Base-by-base conservation (phyloP, 2,888 invertebrate genomes). In the Aleiodes leptofemur region DNA sequence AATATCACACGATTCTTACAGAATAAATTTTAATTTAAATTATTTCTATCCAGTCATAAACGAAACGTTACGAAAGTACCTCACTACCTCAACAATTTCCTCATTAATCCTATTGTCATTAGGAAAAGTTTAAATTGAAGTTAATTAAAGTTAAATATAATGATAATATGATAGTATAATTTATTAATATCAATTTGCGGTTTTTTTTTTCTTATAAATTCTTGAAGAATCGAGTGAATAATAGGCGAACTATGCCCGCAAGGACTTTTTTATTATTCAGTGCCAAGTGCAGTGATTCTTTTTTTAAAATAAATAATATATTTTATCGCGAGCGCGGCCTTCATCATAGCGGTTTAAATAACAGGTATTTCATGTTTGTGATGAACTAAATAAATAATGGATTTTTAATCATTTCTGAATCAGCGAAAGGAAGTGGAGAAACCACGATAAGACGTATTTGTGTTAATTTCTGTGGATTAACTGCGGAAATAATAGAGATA, bases 251-350 rank as follows among this genome's bases (percentile, higher is more conserved):
- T 43, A 64, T 64, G 64, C 34, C 3, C 14, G 43, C 64, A 8
- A 43, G 64, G 43, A 48, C 16, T 23, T 64, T 64, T 43, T 48
- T 64, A 11, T 43, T 64, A 64, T 48, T 64, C 8, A 64, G 16
- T 48, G 48, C 4, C 9, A 43, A 48, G 9, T 64, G 64, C 43
- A 34, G 64, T 64, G 43, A 64, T 14, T 38, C 48, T 16, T 48
- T 48, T 16, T 48, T 43, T 9, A 64, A 23, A 64, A 48, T 48
- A 23, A 64, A 16, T 16, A 11, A 9, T 6, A 23, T 6, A 6
- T 48, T 43, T 4, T 9, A 48, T 48, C 43, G 8, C 34, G 48
- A 43, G 7, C 64, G 11, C 23, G 34, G 13, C 56, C 56, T 16
- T 11, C 14, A 11, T 16, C 16, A 64, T 23, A 38, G 16, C 16